A percentile compares a stretch with the other conserved stretches of the same genome.
Evolutionary conservation across 1,140 invertebrate genomes (phyloP).

Genomic region (Conus ventricosus): DNA sequence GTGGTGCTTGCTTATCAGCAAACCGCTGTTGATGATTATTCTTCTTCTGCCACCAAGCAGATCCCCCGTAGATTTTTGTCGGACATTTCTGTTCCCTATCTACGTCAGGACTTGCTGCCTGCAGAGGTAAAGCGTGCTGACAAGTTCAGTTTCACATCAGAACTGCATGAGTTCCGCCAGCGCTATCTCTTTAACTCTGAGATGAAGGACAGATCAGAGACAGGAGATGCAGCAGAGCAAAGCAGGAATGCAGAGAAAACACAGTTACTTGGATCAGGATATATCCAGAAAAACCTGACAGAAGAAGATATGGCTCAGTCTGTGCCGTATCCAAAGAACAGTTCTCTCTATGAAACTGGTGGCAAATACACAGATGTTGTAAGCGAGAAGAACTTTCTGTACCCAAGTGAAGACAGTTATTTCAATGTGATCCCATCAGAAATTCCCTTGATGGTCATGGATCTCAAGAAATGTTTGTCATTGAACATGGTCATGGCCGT

Average conservation of each 20-base stretch:
- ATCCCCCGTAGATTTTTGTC: no score
- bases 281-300: not conserved
- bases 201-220: not conserved
- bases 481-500: no score
- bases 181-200: not conserved
- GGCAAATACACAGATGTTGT: not conserved
- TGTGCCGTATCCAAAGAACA: not conserved
- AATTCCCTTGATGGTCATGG: not conserved
- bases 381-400: not conserved
- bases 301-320: not conserved
- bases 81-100: no score
- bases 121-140: no score
- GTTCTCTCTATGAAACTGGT: not conserved
- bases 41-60: no score
- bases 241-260: not conserved
- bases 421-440: not conserved
- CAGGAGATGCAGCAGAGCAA: not conserved
- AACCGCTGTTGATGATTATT: no score
- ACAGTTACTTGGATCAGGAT: not conserved
- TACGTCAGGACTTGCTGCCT: no score
- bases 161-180: no score
- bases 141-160: no score
- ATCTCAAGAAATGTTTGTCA: not conserved
- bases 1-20: no score
- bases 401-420: not conserved